Base-by-base conservation (phyloP, 2,888 invertebrate species). In the Aethes cnicana region DNA sequence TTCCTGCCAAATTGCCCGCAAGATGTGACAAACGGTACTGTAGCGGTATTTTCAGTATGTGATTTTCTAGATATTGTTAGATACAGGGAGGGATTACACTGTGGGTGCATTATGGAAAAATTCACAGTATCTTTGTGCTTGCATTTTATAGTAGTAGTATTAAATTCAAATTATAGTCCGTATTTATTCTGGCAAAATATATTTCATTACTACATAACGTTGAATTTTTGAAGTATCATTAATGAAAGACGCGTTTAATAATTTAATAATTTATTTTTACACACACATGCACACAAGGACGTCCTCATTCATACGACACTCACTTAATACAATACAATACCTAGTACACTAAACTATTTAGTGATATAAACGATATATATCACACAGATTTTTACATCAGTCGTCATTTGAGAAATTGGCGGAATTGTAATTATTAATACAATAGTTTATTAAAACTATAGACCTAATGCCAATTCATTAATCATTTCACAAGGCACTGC, bases 201-300 rank as follows among this genome's bases (percentile, higher is more conserved):
- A n/a, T n/a, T n/a, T n/a, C n/a, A n/a, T n/a, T n/a, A n/a, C n/a
- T 9, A 4, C 4, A 53, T 52, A 44, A 48, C 47, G 25, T 44
- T 64, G 55, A 55, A 37, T 47, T 43, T n/a, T n/a, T 44, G 50
- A 55, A 46, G 55, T 52, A 52, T 12, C 42, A 57, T 64, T 59
- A 53, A 57, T 59, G 53, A 37, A 54, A 58, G 55, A 55, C 54
- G 62, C 39, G 54, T 59, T 2, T 32, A 26, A 52, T 55, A 53
- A 41, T 68, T 60, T 66, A 69, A 66, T 71, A 73, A 74, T 83
- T 83, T 82, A 82, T 77, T 84, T n/a, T 80, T 76, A 82, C 81
- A 81, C 79, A 78, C 83, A 84, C 88, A 88, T 75, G 61, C 88
- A 88, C 72, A 77, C 89, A 86, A 88, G 89, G 89, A 89, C 89